Evolutionary conservation across 2,797 vertebrate genomes (phyloP).

Genomic region (Thunnus albacares): DNA sequence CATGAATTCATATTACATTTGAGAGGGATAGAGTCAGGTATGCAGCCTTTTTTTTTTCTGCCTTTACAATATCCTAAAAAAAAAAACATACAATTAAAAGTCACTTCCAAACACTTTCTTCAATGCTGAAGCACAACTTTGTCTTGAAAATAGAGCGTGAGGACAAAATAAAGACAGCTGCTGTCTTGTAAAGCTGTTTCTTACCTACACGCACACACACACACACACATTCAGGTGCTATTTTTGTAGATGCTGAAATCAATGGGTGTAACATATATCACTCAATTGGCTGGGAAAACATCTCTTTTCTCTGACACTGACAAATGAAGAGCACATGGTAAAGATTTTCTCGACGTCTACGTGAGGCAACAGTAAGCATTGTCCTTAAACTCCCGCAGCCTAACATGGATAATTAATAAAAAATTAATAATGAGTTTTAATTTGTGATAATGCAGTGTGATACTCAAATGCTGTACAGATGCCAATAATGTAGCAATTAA

Average conservation of each 20-base stretch:
- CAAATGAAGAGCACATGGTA: slow-evolving; percentile 81
- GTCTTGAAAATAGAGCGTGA: slow-evolving; percentile 47
- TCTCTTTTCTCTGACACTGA: slow-evolving; percentile 75
- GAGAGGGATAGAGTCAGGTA: slow-evolving; percentile 50
- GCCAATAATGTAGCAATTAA: slow-evolving; percentile 29
- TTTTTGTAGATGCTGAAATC: slow-evolving; percentile 70
- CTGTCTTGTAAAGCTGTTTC: background rate
- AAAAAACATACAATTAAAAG: slow-evolving; percentile 62
- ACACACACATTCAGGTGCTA: slow-evolving; percentile 39
- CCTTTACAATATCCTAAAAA: slow-evolving; percentile 57
- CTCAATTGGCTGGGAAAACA: slow-evolving; percentile 76
- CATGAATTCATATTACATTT: slow-evolving; percentile 81
- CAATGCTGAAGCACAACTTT: slow-evolving; percentile 33
- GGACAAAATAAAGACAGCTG: slow-evolving; percentile 27
- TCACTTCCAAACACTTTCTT: slow-evolving; percentile 52
- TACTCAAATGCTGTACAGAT: background rate
- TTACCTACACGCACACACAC: background rate
- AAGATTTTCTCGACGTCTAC: slow-evolving; percentile 40
- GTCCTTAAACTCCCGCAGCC: background rate
- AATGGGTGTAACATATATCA: slow-evolving; percentile 75
- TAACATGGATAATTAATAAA: background rate
- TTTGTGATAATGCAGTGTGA: background rate
- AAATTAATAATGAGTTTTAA: background rate
- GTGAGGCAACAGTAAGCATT: background rate
- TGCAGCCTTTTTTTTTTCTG: slow-evolving; percentile 9